phyloP scores from a whole-genome alignment of 2,797 vertebrate species.

The Salarias fasciatus region DNA sequence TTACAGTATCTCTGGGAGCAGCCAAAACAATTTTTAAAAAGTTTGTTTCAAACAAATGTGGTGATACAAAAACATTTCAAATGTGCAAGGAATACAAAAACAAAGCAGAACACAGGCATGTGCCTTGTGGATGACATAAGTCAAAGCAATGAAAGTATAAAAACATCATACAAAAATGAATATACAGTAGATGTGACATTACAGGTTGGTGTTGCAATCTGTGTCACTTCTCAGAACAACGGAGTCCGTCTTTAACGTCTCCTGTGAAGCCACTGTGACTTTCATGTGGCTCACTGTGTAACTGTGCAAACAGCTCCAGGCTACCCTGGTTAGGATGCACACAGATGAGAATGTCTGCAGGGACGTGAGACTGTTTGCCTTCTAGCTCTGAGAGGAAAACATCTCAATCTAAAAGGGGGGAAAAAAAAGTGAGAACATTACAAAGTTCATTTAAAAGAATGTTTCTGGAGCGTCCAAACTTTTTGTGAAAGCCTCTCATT shows the following conservation, averaged over 20 bases:
- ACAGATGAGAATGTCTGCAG: constrained; percentile 63
- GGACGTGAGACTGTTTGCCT: constrained; percentile 53
- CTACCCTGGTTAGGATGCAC: constrained; percentile 64
- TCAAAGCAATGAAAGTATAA: too few species aligned
- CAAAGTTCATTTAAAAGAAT: constrained; percentile 40
- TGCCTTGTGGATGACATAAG: too few species aligned
- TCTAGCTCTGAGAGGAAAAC: constrained; percentile 32
- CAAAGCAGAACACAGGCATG: constrained; percentile 6
- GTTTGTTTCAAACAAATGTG: constrained; percentile 34
- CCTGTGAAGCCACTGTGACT: constrained; percentile 63
- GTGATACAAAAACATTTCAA: constrained; percentile 13
- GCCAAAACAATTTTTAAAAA: constrained; percentile 26
- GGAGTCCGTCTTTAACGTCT: constrained; percentile 51
- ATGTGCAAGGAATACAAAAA: constrained; percentile 25
- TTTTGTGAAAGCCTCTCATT: constrained; percentile 14
- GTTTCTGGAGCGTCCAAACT: constrained; percentile 22
- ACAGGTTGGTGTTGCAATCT: neutral
- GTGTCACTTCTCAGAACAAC: constrained; percentile 44
- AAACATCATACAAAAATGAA: too few species aligned
- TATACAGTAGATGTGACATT: too few species aligned
- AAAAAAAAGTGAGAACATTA: constrained; percentile 47
- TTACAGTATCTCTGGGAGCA: constrained; percentile 24
- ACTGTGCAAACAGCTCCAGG: constrained; percentile 63
- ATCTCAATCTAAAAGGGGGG: constrained; percentile 46
- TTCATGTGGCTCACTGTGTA: constrained; percentile 59